phyloP scores from a whole-genome alignment of 2,888 invertebrate genomes.

The Alentia gelatinosa region DNA sequence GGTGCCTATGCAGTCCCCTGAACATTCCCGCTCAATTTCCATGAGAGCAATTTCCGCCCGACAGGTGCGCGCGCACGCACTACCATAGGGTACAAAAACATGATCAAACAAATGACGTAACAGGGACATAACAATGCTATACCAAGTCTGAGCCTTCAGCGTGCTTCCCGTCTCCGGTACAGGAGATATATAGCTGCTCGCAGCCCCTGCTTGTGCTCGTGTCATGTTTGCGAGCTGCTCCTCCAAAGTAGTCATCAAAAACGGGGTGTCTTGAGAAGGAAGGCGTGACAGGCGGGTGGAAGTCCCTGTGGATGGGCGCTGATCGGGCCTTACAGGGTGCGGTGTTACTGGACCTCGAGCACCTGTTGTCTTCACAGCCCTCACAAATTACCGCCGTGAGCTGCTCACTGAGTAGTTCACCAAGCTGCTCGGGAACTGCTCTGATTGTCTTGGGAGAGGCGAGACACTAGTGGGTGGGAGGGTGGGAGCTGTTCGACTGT shows the following conservation, averaged over 20 bases:
- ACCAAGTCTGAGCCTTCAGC: neutral
- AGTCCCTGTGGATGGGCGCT: neutral
- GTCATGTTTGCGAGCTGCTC: too few species aligned
- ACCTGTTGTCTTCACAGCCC: constrained; percentile 31
- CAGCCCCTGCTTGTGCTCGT: too few species aligned
- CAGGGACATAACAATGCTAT: neutral
- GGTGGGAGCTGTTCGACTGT: neutral
- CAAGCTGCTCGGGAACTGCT: neutral
- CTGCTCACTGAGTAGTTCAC: neutral
- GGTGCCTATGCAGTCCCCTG: neutral
- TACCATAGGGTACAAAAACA: neutral
- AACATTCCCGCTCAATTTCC: neutral
- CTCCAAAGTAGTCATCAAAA: neutral
- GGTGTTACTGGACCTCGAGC: neutral
- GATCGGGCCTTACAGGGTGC: neutral
- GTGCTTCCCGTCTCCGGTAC: neutral
- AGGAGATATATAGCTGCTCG: too few species aligned
- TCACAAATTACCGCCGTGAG: neutral
- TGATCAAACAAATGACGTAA: constrained; percentile 19
- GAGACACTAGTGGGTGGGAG: neutral
- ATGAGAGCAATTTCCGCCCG: constrained; percentile 34
- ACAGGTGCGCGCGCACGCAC: constrained; percentile 1
- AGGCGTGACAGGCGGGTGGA: neutral
- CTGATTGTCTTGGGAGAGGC: constrained; percentile 29
- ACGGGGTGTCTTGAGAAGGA: neutral